phyloP scores from a whole-genome alignment of 2,113 vertebrate genomes.

The Scatophagus argus region DNA sequence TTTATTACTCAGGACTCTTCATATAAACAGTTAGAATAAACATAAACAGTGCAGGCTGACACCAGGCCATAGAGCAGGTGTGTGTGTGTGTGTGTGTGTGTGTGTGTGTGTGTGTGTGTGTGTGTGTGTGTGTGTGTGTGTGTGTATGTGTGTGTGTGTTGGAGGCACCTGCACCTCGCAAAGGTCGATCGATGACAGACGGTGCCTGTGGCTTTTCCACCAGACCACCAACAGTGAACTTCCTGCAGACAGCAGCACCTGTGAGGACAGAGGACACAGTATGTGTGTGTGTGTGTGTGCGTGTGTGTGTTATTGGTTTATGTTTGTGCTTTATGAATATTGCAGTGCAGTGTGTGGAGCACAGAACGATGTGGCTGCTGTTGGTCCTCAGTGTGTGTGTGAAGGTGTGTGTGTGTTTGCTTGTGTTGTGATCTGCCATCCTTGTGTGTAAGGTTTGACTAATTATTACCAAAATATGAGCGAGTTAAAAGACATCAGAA shows the following conservation, averaged over 20 bases:
- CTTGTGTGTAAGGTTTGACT: neutral
- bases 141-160: slow-evolving; percentile 17
- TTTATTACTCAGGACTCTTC: slow-evolving; percentile 21
- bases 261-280: neutral
- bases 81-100: slow-evolving; percentile 19
- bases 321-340: neutral
- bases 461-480: no score
- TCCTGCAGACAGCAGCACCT: slow-evolving; percentile 17
- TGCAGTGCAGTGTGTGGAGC: neutral
- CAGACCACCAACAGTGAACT: slow-evolving; percentile 35
- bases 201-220: slow-evolving; percentile 23
- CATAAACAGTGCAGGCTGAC: slow-evolving; percentile 25
- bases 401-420: neutral
- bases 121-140: slow-evolving; percentile 33
- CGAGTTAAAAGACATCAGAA: no score
- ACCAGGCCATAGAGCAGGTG: slow-evolving; percentile 9
- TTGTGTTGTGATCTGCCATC: neutral
- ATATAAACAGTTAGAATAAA: slow-evolving; percentile 41
- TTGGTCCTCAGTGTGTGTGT: neutral
- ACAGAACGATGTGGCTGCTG: neutral
- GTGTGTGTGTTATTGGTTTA: neutral
- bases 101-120: slow-evolving; percentile 26
- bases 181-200: slow-evolving; percentile 25
- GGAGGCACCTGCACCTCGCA: slow-evolving; percentile 10
- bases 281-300: neutral